Evolutionary conservation across 2,888 invertebrate species (phyloP).

Genomic region (Mythimna impura): DNA sequence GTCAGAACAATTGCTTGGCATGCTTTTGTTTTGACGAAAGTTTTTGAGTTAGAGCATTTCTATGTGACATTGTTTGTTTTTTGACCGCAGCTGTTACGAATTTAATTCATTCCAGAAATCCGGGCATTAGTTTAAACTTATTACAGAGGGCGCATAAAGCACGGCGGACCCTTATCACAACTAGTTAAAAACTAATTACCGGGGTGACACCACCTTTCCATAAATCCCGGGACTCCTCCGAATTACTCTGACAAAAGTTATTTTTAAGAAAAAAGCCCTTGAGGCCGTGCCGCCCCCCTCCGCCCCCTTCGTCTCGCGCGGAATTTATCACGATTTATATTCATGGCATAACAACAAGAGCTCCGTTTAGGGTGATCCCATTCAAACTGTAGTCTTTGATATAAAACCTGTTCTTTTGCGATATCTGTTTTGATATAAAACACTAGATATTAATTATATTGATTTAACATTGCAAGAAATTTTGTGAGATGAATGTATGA

Average conservation of each 20-base stretch:
- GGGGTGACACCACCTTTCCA: constrained; percentile 90
- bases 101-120: constrained; percentile 71
- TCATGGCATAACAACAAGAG: constrained; percentile 90
- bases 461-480: constrained; percentile 30
- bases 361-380: constrained; percentile 87
- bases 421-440: constrained; percentile 51
- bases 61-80: constrained; percentile 61
- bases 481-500: too few relatives aligned
- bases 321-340: constrained; percentile 92
- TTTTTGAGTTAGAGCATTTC: constrained; percentile 62
- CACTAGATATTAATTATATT: constrained; percentile 41
- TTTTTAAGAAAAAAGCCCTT: constrained; percentile 90
- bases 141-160: constrained; percentile 84
- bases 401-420: constrained; percentile 78
- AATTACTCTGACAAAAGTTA: constrained; percentile 90
- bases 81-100: constrained; percentile 67
- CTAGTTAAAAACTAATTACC: constrained; percentile 91
- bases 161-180: constrained; percentile 89
- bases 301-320: constrained; percentile 76
- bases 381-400: constrained; percentile 84
- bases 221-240: constrained; percentile 88
- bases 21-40: constrained; percentile 77
- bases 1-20: constrained; percentile 75
- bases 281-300: constrained; percentile 81
- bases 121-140: constrained; percentile 82